Percentiles rank a stretch among this genome's conserved stretches.
phyloP scores from a whole-genome alignment of 2,113 vertebrate genomes.

The Hippopotamus amphibius region DNA sequence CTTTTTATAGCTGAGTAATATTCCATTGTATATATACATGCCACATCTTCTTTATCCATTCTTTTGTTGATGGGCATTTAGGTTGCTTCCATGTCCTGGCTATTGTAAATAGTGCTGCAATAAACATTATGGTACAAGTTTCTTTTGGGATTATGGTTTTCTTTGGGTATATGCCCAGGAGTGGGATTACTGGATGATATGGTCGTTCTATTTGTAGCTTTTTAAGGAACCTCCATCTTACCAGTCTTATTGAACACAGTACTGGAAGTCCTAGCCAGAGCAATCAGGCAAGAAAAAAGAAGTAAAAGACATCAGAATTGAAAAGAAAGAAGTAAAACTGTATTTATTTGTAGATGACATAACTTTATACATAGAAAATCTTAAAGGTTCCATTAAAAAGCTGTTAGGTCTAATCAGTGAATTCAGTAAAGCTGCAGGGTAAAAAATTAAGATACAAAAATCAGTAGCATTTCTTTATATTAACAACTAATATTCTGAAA shows the following conservation, averaged over 20 bases:
- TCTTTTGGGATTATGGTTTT: too few relatives aligned
- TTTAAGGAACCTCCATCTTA: background rate
- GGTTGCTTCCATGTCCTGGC: too few relatives aligned
- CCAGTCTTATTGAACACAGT: background rate
- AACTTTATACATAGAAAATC: background rate
- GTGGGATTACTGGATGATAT: too few relatives aligned
- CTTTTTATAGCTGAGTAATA: too few relatives aligned
- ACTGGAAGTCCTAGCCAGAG: background rate
- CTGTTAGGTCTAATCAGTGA: background rate
- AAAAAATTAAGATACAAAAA: background rate
- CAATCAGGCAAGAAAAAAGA: background rate
- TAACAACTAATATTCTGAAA: background rate
- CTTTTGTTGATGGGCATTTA: too few relatives aligned
- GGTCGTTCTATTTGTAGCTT: too few relatives aligned
- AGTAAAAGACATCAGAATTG: background rate
- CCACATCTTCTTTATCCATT: too few relatives aligned
- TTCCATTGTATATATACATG: too few relatives aligned
- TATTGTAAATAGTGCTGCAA: too few relatives aligned
- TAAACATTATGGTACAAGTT: too few relatives aligned
- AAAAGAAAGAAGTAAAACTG: background rate
- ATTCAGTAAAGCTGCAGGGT: background rate
- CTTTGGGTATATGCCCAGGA: too few relatives aligned
- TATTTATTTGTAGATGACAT: background rate
- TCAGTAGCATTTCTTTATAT: background rate
- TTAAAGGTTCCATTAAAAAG: background rate